Percentiles rank a stretch among this genome's conserved stretches.
phyloP scores from a whole-genome alignment of 2,797 vertebrate genomes.

The Dendrocincla tyrannina region DNA sequence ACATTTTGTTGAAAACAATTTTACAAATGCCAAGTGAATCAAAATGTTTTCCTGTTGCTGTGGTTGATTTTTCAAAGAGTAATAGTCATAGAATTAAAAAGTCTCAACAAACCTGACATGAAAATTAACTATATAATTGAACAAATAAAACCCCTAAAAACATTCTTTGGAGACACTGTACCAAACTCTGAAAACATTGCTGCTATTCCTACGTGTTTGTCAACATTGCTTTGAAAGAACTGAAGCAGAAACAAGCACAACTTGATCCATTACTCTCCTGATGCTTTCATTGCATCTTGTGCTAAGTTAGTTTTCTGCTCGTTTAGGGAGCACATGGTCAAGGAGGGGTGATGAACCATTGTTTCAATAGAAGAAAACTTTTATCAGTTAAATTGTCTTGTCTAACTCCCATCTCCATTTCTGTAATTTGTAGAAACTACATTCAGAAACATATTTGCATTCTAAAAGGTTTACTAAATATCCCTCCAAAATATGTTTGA shows the following conservation, averaged over 20 bases:
- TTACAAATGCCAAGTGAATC: neutral
- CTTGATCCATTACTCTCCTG: neutral
- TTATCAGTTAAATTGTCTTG: neutral
- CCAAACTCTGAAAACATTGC: neutral
- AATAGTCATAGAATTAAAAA: neutral
- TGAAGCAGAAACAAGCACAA: neutral
- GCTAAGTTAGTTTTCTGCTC: neutral
- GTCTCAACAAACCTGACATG: neutral
- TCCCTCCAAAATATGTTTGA: neutral
- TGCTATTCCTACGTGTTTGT: neutral
- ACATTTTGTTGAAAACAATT: neutral
- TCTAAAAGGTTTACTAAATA: neutral
- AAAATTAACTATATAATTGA: neutral
- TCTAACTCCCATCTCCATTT: neutral
- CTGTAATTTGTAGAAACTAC: neutral
- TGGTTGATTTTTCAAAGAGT: neutral
- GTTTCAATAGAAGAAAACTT: neutral
- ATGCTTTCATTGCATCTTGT: neutral
- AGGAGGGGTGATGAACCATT: neutral
- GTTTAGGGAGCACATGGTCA: neutral
- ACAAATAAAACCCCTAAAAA: neutral
- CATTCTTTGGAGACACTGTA: neutral
- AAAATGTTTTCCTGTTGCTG: neutral
- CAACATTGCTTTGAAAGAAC: neutral
- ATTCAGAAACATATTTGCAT: neutral